Percentiles rank a stretch among this genome's conserved stretches.
Conservation (phyloP, 2,113 vertebrate species). For the Bothrops jararaca region DNA sequence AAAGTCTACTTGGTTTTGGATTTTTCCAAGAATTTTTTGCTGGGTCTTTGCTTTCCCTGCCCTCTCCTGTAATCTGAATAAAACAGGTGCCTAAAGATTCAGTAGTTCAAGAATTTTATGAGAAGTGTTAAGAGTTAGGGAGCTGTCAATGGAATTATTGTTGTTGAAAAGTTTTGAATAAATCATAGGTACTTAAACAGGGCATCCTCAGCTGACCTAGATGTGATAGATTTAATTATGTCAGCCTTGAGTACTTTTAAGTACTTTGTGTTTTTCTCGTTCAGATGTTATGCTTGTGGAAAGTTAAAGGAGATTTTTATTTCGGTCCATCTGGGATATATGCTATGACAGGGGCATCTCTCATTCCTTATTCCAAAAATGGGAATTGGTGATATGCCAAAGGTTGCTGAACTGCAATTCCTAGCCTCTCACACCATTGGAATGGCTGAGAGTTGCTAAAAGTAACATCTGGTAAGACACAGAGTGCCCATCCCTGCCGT, state of each 20-base stretch:
- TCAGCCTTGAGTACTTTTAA: constrained; percentile 21
- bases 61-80: not conserved
- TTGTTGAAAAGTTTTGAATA: constrained; percentile 52
- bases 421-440: not conserved
- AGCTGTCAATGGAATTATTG: constrained; percentile 16
- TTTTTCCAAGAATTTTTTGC: not conserved
- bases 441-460: not conserved
- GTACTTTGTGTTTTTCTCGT: not conserved
- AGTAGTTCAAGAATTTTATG: not conserved
- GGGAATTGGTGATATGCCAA: not conserved
- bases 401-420: not conserved
- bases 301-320: not conserved
- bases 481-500: not conserved
- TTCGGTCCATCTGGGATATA: not conserved
- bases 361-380: not conserved
- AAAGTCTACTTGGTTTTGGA: not conserved
- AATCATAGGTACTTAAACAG: constrained; percentile 43
- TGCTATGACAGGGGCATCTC: not conserved
- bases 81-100: not conserved
- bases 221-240: constrained; percentile 54
- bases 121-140: constrained; percentile 14
- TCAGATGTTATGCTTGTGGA: not conserved
- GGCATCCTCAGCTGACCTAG: constrained; percentile 49
- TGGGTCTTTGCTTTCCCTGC: not conserved
- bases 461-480: not conserved